Evolutionary conservation across 2,797 vertebrate species (phyloP), one percentile per base, ranked within the genome.

Genomic region (Halcyon smyrnensis): DNA sequence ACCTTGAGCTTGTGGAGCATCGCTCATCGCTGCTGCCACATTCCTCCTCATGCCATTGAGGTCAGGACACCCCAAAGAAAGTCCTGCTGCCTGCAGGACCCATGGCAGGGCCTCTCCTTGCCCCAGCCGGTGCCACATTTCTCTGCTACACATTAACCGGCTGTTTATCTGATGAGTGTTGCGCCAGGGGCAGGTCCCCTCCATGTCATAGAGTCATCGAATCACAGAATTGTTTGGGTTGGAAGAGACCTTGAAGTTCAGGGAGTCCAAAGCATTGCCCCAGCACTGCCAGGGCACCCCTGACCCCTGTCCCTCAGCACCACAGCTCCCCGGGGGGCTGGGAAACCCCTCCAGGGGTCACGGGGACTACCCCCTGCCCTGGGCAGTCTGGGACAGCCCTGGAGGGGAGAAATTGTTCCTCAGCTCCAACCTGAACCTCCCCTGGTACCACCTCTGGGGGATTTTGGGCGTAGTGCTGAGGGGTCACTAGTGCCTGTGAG

Each of bases 21-120:
- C 50, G 51, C 24, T 4, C 25, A 9, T 12, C 4, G 6, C 62
- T 2, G 6, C 36, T 6, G 1, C 34, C 4, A 7, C 80, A 50
- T 15, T 37, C 36, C 60, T 74, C 73, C 77, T 12, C 4, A 8
- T 1, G 4, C 54, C 28, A 1, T 0, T 0, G 12, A 37, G 67
- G n/a, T 21, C 11, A 13, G 88, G 36, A 60, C 25, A 4, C 8
- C 57, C 43, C 39, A 23, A 16, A 11, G 36, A 24, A n/a, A 10
- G 11, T 21, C 78, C 71, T 19, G 10, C 46, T 14, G 34, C 32
- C 56, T 2, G 8, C 8, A 8, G 51, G 9, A 63, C n/a, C 50
- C 45, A 3, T 0, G 12, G 37, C n/a, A 43, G 67, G n/a, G 39
- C 50, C 51, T 19, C 64, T 60, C 48, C 60, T 23, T 6, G 32